Conservation (phyloP, 2,113 vertebrate species). For the Thalassoma bifasciatum region DNA sequence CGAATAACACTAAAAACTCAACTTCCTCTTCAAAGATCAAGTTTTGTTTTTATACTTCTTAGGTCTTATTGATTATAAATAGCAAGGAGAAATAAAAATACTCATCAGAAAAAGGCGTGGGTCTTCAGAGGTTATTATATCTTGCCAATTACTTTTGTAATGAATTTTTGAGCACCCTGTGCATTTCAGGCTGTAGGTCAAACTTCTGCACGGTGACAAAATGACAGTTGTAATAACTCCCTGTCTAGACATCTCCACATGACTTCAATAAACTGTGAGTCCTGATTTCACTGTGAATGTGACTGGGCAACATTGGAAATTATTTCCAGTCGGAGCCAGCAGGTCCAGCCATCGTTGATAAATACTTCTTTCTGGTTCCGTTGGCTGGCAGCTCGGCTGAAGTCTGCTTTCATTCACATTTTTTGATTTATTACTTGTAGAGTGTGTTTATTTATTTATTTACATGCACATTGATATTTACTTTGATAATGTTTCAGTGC, state of each 20-base stretch:
- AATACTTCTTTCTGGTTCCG: constrained; percentile 7
- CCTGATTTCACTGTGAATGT: constrained; percentile 1
- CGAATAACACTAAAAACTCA: too few relatives aligned
- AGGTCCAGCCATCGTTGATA: constrained; percentile 27
- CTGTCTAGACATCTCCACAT: constrained; percentile 2
- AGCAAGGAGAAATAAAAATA: too few relatives aligned
- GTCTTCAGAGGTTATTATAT: too few relatives aligned
- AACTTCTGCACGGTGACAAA: constrained; percentile 37
- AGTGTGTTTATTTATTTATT: constrained; percentile 18
- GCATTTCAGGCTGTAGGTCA: constrained; percentile 24
- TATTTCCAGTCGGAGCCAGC: not conserved
- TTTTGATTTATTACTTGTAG: constrained; percentile 12
- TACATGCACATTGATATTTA: constrained; percentile 3
- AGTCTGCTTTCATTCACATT: constrained; percentile 29
- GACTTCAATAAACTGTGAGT: not conserved
- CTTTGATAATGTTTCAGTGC: constrained; percentile 3
- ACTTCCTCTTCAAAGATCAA: too few relatives aligned
- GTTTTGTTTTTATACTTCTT: too few relatives aligned
- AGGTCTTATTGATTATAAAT: too few relatives aligned
- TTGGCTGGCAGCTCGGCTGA: constrained; percentile 12
- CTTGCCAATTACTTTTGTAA: too few relatives aligned
- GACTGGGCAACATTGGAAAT: constrained; percentile 1
- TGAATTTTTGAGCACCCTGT: too few relatives aligned
- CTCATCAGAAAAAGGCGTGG: too few relatives aligned
- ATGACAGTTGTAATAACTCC: constrained; percentile 26